Base-by-base conservation (phyloP, 2,797 vertebrate species). In the Buphagus erythrorhynchus region DNA sequence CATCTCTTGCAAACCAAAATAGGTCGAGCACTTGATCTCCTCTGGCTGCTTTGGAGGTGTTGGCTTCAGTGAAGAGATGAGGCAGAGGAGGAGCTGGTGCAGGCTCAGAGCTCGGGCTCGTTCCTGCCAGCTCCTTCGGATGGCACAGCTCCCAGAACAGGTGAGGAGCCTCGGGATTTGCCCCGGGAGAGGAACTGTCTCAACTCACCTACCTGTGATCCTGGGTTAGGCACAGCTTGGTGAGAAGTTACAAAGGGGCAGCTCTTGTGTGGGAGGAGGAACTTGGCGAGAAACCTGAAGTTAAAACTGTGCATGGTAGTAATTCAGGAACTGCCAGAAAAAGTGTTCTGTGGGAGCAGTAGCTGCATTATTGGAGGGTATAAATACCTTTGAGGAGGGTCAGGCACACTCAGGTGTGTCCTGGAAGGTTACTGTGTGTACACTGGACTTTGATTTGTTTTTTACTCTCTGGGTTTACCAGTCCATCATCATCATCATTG, bases 41-140 rank as follows among this genome's bases (percentile, higher is more conserved):
- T 95, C 45, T 40, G 88, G 9, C 29, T 87, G 80, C 86, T 94
- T 77, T 92, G 92, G 65, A 88, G 68, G 66, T 4, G 22, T 65
- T 1, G 2, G 66, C 61, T 73, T 68, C 68, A 21, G 65, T 43
- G 5, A 36, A 52, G 90, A 18, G 21, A 9, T 0, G 11, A 71
- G 83, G 79, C 42, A 31, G 85, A 49, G 68, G 38, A 8, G 54
- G 31, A 45, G 49, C 59, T 54, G 46, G 19, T 63, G 71, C 0
- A 3, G 61, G 72, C 2, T 13, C 29, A 25, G 67, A n/a, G 8
- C 76, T 61, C 0, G 0, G 22, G 38, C 33, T 5, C 1, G 1
- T 52, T 45, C 68, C 68, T 7, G n/a, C 4, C 35, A 19, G 82
- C 28, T 38, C 57, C 43, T 43, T 46, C 48, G 20, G 52, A 0